A percentile compares a stretch with the other conserved stretches of the same genome.
These are phyloP conservation scores for Folsomia manolachei DNA, from an alignment of 2,888 invertebrate genomes.

Conservation along the genomic window DNA sequence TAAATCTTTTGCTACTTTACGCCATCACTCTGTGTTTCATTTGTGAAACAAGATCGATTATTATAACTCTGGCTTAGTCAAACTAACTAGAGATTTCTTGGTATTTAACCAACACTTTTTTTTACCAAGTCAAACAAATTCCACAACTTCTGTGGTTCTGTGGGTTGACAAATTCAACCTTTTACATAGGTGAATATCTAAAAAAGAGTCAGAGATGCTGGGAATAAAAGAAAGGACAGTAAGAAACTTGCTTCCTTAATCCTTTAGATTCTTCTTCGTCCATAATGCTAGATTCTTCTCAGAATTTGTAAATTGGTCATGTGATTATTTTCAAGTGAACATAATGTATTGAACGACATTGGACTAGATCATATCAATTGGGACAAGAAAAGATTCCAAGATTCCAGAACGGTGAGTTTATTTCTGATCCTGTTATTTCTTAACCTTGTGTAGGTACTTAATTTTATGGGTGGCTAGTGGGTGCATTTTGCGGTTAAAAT, in stretches of 20 bases:
- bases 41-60: neutral
- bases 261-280: too few relatives aligned
- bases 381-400: neutral
- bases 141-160: neutral
- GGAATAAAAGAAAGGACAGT: neutral
- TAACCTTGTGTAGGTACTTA: too few relatives aligned
- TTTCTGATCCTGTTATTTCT: too few relatives aligned
- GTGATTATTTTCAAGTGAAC: neutral
- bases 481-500: neutral
- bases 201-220: too few relatives aligned
- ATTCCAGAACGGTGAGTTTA: neutral
- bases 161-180: too few relatives aligned
- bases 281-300: neutral
- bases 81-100: neutral
- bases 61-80: neutral
- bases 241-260: too few relatives aligned
- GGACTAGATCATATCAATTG: too few relatives aligned
- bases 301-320: neutral
- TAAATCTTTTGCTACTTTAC: constrained; percentile 11
- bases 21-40: neutral
- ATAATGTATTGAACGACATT: neutral
- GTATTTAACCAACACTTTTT: neutral
- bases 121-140: neutral
- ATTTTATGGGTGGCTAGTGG: too few relatives aligned
- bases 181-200: too few relatives aligned